Evolutionary conservation across 2,797 vertebrate genomes (phyloP), one percentile per base, ranked within the genome.

Genomic region (Hydrocynus forskahlii): DNA sequence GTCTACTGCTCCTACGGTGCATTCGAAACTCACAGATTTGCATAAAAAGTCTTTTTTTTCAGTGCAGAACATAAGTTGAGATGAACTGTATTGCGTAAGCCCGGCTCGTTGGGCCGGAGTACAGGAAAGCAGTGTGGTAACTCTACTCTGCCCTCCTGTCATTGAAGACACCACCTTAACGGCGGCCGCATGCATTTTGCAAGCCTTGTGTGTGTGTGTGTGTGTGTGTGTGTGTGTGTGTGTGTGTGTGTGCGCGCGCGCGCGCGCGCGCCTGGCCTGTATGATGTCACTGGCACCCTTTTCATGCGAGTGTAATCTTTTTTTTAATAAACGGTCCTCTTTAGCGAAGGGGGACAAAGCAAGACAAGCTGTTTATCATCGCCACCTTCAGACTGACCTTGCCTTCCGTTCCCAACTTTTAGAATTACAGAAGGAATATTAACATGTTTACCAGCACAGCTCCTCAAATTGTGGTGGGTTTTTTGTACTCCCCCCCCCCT

Each of bases 401-500:
- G 74, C 55, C 21, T 8, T 71, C 57, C n/a, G 4, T 69, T 54
- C 17, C 40, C 13, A 48, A 50, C 43, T 50, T 50, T 70, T 23
- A 29, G 21, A 43, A 64, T 64, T 76, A 40, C 43, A 7, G 68
- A 21, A 45, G 72, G 75, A 82, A 77, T 57, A 66, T 77, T 64
- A 77, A 77, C 68, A 55, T 48, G 43, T 77, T 54, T 55, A 68
- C 43, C 4, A 68, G 25, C 35, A 12, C 43, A 54, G 43, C 55
- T 63, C 67, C 60, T 45, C 50, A 54, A 73, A 57, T 64, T 68
- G 63, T 29, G 25, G 25, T 38, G 89, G 88, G 89, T 91, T 90
- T 86, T 81, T 84, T 88, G 88, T 84, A 86, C 85, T 85, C 88
- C 86, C 54, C 79, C 23, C 23, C 9, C 50, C 8, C 14, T 10